A percentile compares a stretch with the other conserved stretches of the same genome.
phyloP scores from a whole-genome alignment of 1,140 invertebrate species.

The Lepidurus arcticus region DNA sequence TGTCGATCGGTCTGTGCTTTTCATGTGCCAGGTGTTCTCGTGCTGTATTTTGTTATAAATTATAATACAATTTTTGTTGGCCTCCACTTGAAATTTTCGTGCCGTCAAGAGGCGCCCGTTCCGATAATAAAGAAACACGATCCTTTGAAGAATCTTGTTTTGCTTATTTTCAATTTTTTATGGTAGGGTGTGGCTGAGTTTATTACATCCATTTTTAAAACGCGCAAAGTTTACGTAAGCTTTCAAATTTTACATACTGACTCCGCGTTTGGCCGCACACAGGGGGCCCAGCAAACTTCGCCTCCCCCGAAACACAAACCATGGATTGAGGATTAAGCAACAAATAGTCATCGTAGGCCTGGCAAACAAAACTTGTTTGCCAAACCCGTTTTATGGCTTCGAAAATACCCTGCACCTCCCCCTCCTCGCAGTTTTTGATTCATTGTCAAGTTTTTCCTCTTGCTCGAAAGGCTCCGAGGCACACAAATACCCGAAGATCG shows the following conservation, averaged over 20 bases:
- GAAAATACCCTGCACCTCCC: background rate
- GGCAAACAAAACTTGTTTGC: background rate
- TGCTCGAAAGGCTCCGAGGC: background rate
- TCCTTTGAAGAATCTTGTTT: background rate
- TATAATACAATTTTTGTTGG: conserved; percentile 7
- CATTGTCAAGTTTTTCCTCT: background rate
- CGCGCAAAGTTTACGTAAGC: conserved; percentile 7
- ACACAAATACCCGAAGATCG: background rate
- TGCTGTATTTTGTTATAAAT: conserved; percentile 11
- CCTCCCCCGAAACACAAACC: background rate
- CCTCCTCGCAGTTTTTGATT: background rate
- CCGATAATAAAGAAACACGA: background rate
- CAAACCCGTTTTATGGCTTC: background rate
- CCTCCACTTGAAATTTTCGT: background rate
- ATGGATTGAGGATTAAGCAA: background rate
- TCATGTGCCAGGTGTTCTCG: background rate
- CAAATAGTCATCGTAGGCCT: conserved; percentile 4
- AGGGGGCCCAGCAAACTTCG: background rate
- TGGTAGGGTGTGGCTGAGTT: background rate
- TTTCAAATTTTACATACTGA: background rate
- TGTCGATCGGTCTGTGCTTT: background rate
- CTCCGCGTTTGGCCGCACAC: background rate
- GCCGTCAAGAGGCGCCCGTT: background rate
- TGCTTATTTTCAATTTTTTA: background rate
- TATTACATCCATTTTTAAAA: background rate